Evolutionary conservation across 2,888 invertebrate species (phyloP).

Genomic region (Cephus rjabovi): DNA sequence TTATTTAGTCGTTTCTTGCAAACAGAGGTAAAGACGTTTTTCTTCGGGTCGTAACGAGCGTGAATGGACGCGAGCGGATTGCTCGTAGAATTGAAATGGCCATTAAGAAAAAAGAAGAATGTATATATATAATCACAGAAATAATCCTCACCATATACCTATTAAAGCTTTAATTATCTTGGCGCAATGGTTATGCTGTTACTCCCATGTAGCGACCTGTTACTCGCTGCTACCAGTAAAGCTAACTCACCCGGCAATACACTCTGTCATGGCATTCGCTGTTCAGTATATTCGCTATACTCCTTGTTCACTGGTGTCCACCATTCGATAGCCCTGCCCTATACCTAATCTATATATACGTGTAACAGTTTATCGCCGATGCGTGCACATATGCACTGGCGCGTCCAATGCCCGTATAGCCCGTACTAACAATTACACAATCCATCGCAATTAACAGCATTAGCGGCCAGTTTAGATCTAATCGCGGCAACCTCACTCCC

Average conservation of each 20-base stretch:
- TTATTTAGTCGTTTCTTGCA: not conserved
- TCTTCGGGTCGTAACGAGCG: conserved; percentile 4
- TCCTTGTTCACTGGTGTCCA: not conserved
- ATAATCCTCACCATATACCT: conserved; percentile 18
- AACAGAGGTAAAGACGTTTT: not conserved
- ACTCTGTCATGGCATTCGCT: not conserved
- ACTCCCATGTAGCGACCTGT: not conserved
- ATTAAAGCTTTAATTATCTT: conserved; percentile 25
- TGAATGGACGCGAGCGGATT: not conserved
- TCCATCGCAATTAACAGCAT: conserved; percentile 53
- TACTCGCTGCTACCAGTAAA: conserved; percentile 1
- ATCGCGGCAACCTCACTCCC: conserved; percentile 40
- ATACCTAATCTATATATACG: not conserved
- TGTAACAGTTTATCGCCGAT: not conserved
- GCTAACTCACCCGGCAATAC: not conserved
- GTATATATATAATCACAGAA: conserved; percentile 10
- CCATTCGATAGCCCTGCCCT: not conserved
- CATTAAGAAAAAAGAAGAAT: not conserved
- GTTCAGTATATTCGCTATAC: not conserved
- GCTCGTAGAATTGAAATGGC: not conserved
- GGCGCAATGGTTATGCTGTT: conserved; percentile 2
- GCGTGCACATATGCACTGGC: not conserved
- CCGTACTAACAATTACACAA: conserved; percentile 46
- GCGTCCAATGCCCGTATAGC: not conserved
- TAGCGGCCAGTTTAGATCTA: conserved; percentile 47